Evolutionary conservation across 2,797 vertebrate genomes (phyloP), one percentile per base, ranked within the genome.

Genomic region (Darevskia nairensis): DNA sequence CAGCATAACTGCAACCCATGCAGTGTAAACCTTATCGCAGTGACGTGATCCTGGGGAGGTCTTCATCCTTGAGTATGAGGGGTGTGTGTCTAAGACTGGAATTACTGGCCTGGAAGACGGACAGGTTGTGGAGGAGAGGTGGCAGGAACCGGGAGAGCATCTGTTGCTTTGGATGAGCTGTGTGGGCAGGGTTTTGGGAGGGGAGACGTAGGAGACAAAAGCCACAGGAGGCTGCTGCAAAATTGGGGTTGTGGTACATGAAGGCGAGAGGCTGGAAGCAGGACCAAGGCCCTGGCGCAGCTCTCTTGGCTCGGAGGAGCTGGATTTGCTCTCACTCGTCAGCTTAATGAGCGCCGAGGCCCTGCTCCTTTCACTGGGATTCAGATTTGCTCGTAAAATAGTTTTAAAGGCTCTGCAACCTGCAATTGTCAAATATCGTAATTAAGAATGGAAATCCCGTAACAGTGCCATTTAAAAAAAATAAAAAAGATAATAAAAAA

Each of bases 391-490:
- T 92, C 88, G 89, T 88, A 90, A 88, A 88, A 61, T 0, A 3
- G 32, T 85, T 87, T 90, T 61, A 93, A 95, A 92, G 94, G 94
- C 95, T 93, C 77, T 87, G 91, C 90, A 92, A 90, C 91, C 87
- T 91, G 92, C 89, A 93, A 85, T 95, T 94, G 95, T 94, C 93
- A 93, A 8, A 93, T 89, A 41, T 91, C 82, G 81, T 91, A 90
- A 93, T 94, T 91, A 94, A 88, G 89, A 94, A 90, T 93, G 93
- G 91, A 92, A 89, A 86, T 72, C 86, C 89, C 89, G 44, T 79
- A 86, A 82, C 17, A 13, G 17, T 89, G 92, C 92, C 90, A 80
- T 23, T 8, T 46, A 11, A 50, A 50, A 46, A 50, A 50, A 50
- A 13, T 50, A 11, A 0, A 71, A 80, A 41, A 6, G 50, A 55